These are phyloP conservation scores for Drosophila busckii DNA, from an alignment of 1,140 invertebrate species.

Conservation along the genomic window DNA sequence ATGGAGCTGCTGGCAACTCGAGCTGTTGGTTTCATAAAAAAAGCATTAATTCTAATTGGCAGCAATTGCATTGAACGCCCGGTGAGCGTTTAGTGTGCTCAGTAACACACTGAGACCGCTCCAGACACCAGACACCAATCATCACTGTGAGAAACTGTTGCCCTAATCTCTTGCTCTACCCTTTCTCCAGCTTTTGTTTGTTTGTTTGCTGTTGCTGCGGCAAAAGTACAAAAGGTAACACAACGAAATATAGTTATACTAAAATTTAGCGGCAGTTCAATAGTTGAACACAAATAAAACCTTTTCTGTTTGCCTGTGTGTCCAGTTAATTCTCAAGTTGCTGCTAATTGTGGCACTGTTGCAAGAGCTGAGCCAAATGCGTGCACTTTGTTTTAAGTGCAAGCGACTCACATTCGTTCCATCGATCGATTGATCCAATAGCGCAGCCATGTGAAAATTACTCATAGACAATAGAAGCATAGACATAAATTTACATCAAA, in stretches of 20 bases:
- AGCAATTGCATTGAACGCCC: conserved; percentile 61
- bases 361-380: conserved; percentile 36
- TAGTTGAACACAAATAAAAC: conserved; percentile 57
- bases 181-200: conserved; percentile 7
- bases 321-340: conserved; percentile 50
- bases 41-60: conserved; percentile 67
- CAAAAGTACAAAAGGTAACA: conserved; percentile 70
- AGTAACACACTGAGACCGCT: conserved; percentile 5
- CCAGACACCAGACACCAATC: not conserved
- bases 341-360: conserved; percentile 55
- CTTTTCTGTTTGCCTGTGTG: conserved; percentile 54
- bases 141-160: conserved; percentile 58
- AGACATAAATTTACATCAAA: too few relatives aligned
- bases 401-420: conserved; percentile 31
- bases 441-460: conserved; percentile 21
- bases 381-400: conserved; percentile 71
- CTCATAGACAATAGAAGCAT: too few relatives aligned
- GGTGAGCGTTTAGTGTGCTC: conserved; percentile 33
- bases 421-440: not conserved
- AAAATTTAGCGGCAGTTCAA: conserved; percentile 74
- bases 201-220: conserved; percentile 51
- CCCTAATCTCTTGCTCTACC: conserved; percentile 1
- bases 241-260: conserved; percentile 63
- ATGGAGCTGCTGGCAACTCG: conserved; percentile 50
- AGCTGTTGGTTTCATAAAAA: conserved; percentile 60